Conservation (phyloP, 2,797 vertebrate genomes). For the Acrossocheilus fasciatus region DNA sequence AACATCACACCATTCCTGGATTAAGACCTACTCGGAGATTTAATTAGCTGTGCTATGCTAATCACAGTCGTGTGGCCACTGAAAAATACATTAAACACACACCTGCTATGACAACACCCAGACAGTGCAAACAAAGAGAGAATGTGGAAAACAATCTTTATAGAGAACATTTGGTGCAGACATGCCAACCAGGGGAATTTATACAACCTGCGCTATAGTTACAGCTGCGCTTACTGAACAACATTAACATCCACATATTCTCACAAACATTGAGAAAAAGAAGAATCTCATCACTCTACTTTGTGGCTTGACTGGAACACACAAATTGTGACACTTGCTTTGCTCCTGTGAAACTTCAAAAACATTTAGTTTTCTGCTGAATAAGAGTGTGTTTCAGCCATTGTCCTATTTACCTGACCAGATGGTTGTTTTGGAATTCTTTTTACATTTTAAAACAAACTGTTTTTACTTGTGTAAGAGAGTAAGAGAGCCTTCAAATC, state of each 20-base stretch:
- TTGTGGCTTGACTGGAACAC: background rate
- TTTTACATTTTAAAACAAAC: background rate
- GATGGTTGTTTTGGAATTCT: background rate
- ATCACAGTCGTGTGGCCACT: slow-evolving; percentile 36
- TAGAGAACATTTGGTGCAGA: slow-evolving; percentile 38
- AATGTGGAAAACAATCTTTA: slow-evolving; percentile 44
- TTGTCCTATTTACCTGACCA: background rate
- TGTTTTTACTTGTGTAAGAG: background rate
- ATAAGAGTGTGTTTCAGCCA: background rate
- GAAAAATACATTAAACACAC: slow-evolving; percentile 65
- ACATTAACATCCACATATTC: background rate
- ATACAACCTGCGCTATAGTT: slow-evolving; percentile 31
- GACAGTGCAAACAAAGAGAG: slow-evolving; percentile 54
- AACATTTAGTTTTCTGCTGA: background rate
- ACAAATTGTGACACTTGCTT: background rate
- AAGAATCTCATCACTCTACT: background rate
- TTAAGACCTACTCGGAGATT: slow-evolving; percentile 16
- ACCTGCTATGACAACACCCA: slow-evolving; percentile 55
- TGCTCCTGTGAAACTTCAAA: background rate
- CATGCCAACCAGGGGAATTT: slow-evolving; percentile 48
- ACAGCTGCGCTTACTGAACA: slow-evolving; percentile 15
- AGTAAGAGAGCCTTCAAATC: background rate
- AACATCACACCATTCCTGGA: slow-evolving; percentile 7
- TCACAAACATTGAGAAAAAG: background rate
- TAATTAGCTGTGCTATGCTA: slow-evolving; percentile 37